Conservation (phyloP, 1,140 invertebrate species). For the Drosophila baimaii region DNA sequence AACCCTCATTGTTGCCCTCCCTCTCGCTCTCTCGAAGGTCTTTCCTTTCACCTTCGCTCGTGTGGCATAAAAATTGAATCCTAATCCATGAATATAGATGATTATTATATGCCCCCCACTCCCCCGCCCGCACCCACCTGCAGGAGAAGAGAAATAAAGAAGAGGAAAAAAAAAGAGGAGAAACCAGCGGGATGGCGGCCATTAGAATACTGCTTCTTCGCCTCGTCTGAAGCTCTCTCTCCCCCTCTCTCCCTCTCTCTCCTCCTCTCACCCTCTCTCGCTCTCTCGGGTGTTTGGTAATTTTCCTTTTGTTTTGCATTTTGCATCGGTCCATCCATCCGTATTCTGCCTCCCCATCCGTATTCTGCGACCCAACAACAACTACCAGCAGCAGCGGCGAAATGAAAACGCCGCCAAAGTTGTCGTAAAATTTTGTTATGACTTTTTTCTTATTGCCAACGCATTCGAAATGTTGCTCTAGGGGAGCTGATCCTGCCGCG, state of each 20-base stretch:
- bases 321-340: slow-evolving; percentile 49
- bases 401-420: slow-evolving; percentile 77
- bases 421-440: slow-evolving; percentile 83
- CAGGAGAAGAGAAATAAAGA: background rate
- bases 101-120: slow-evolving; percentile 78
- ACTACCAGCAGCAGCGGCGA: slow-evolving; percentile 19
- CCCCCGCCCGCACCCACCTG: background rate
- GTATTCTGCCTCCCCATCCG: background rate
- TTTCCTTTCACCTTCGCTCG: slow-evolving; percentile 45
- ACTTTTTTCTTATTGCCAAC: slow-evolving; percentile 79
- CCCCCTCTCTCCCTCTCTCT: no score
- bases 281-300: slow-evolving; percentile 36
- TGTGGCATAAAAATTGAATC: slow-evolving; percentile 84
- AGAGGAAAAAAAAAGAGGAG: slow-evolving; percentile 4
- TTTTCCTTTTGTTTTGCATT: slow-evolving; percentile 80
- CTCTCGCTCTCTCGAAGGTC: slow-evolving; percentile 21
- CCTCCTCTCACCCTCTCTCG: no score
- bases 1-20: slow-evolving; percentile 65
- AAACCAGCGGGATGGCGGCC: slow-evolving; percentile 69
- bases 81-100: slow-evolving; percentile 85
- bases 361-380: background rate
- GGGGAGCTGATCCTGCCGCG: slow-evolving; percentile 21
- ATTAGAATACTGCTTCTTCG: slow-evolving; percentile 66
- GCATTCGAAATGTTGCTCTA: slow-evolving; percentile 65
- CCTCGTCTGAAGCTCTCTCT: background rate